Evolutionary conservation across 2,888 invertebrate species (phyloP).

Genomic region (Minunthozetes semirufus): DNA sequence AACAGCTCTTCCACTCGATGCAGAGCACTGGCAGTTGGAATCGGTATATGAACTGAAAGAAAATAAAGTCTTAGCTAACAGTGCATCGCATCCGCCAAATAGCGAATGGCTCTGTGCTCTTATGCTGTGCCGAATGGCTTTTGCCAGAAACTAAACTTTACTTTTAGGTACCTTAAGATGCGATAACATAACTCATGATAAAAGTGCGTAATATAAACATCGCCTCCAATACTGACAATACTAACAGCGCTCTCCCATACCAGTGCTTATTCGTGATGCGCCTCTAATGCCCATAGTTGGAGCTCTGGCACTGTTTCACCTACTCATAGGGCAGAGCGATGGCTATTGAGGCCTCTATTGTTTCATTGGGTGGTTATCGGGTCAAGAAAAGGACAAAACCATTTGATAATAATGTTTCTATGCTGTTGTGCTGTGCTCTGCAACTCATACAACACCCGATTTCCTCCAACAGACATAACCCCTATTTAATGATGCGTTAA

Average conservation of each 20-base stretch:
- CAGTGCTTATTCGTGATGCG: too few relatives aligned
- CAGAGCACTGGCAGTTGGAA: background rate
- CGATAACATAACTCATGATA: slow-evolving; percentile 28
- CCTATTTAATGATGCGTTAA: slow-evolving; percentile 28
- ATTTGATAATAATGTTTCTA: background rate
- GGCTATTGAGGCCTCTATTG: slow-evolving; percentile 11
- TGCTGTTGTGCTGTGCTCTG: background rate
- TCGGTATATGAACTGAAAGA: background rate
- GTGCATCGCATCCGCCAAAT: slow-evolving; percentile 27
- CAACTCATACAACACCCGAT: background rate
- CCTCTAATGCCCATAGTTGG: slow-evolving; percentile 23
- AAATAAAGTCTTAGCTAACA: slow-evolving; percentile 8
- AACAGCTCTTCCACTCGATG: slow-evolving; percentile 10
- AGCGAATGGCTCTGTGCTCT: background rate
- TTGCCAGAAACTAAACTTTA: slow-evolving; percentile 20
- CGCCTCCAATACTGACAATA: background rate
- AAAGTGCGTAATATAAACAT: slow-evolving; percentile 32
- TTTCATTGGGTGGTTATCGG: slow-evolving; percentile 28
- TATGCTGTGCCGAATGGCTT: slow-evolving; percentile 1
- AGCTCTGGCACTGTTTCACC: background rate
- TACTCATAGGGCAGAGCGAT: slow-evolving; percentile 11
- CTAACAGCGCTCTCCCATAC: background rate
- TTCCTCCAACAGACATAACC: slow-evolving; percentile 8
- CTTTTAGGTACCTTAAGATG: slow-evolving; percentile 27
- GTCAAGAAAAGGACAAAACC: slow-evolving; percentile 15